Evolutionary conservation across 2,113 vertebrate genomes (phyloP).

Genomic region (Phyllostomus hastatus): DNA sequence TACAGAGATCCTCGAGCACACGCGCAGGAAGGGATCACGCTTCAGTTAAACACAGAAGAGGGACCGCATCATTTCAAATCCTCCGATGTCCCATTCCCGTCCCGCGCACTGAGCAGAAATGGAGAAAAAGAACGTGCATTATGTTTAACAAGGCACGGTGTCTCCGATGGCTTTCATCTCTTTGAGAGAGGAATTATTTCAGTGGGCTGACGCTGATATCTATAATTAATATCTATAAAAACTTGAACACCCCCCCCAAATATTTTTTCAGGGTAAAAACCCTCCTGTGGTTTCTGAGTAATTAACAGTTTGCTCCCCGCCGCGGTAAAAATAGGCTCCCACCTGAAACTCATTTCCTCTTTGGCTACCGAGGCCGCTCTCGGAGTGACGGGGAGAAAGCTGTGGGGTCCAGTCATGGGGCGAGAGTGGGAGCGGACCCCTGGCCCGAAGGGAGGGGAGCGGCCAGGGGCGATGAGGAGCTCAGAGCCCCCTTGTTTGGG

Average conservation of each 20-base stretch:
- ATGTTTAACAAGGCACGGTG: neutral
- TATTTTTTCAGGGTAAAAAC: neutral
- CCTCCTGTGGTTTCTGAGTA: slow-evolving; percentile 11
- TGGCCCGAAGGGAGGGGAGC: rapidly evolving
- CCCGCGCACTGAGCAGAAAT: neutral
- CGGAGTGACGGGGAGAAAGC: neutral
- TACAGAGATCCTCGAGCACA: neutral
- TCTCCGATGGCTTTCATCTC: neutral
- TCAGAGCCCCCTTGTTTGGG: neutral
- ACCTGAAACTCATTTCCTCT: slow-evolving; percentile 43
- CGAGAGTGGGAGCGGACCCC: neutral
- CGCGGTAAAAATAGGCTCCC: neutral
- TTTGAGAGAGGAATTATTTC: neutral
- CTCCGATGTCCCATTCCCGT: neutral
- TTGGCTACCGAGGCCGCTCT: neutral
- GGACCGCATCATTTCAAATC: neutral
- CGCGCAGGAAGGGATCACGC: neutral
- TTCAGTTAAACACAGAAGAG: neutral
- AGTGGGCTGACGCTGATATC: neutral
- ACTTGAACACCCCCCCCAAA: neutral
- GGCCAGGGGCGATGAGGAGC: neutral
- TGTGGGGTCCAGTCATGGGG: neutral
- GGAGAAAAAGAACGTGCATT: neutral
- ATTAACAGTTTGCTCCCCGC: neutral
- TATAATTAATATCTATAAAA: slow-evolving; percentile 58